A percentile compares a stretch with the other conserved stretches of the same genome.
phyloP scores from a whole-genome alignment of 2,797 vertebrate species.

The Loris lydekkerianus region DNA sequence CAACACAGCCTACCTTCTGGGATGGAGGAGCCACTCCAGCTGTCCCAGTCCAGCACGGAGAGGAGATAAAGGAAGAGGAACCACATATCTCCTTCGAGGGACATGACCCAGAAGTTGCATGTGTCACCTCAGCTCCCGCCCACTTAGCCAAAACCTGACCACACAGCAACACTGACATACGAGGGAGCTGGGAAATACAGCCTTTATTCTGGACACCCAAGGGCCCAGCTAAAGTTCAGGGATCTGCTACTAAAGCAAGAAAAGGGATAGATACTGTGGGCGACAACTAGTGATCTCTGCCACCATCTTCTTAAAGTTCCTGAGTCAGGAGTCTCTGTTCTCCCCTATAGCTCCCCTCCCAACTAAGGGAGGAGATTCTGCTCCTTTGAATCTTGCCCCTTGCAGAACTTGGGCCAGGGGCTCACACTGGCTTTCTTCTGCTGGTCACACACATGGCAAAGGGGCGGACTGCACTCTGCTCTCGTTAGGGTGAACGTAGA shows the following conservation, averaged over 20 bases:
- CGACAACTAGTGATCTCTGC: background rate
- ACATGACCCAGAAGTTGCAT: background rate
- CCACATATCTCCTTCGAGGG: background rate
- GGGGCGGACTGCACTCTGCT: background rate
- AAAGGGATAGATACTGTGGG: background rate
- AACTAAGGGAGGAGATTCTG: background rate
- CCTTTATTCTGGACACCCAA: background rate
- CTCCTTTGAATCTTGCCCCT: background rate
- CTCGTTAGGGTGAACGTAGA: too few species aligned
- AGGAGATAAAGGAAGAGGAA: background rate
- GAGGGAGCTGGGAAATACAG: background rate
- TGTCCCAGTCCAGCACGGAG: background rate
- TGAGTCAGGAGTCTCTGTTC: background rate
- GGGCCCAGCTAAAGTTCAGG: background rate
- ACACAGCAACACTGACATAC: background rate
- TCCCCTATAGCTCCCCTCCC: background rate
- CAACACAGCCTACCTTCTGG: background rate
- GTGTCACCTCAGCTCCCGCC: background rate
- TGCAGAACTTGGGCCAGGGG: background rate
- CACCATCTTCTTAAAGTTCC: background rate
- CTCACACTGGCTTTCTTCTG: background rate
- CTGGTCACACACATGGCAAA: background rate
- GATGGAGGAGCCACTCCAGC: background rate
- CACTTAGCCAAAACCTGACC: background rate
- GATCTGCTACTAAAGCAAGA: conserved; percentile 27